Conservation (phyloP, 2,888 invertebrate genomes). For the Corbicula japonica region DNA sequence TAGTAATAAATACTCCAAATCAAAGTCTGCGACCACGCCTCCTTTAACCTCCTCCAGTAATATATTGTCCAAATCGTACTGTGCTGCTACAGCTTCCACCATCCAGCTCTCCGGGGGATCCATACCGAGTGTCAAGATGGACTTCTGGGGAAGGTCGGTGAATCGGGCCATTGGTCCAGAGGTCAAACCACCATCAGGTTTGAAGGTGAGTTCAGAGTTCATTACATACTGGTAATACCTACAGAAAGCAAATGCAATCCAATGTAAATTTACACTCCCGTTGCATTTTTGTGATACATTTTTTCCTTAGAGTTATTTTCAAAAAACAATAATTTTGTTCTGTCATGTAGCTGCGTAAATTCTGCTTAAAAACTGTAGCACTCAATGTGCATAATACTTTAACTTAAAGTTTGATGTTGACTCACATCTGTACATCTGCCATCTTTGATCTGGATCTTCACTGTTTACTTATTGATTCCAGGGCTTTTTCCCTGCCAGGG, state of each 20-base stretch:
- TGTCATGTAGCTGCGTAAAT: no score
- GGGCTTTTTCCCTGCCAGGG: no score
- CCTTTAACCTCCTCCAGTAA: conserved; percentile 93
- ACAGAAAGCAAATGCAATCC: conserved; percentile 77
- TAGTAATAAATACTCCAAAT: conserved; percentile 96
- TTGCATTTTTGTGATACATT: no score
- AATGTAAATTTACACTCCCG: not conserved
- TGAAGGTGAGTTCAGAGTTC: conserved; percentile 95
- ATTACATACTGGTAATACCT: conserved; percentile 98
- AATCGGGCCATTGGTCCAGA: conserved; percentile 95
- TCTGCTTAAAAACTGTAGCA: no score
- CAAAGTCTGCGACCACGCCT: conserved; percentile 93
- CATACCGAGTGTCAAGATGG: conserved; percentile 95
- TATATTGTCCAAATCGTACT: conserved; percentile 99
- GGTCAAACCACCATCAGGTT: conserved; percentile 90
- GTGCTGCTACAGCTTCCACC: conserved; percentile 89
- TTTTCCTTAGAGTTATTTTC: no score
- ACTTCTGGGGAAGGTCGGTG: conserved; percentile 95
- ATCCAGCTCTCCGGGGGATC: conserved; percentile 93
- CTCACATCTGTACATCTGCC: no score
- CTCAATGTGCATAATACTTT: no score
- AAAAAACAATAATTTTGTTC: no score
- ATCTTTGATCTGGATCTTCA: no score
- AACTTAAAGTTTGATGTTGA: no score
- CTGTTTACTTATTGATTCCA: no score